Percentiles rank a stretch among this genome's conserved stretches.
phyloP scores from a whole-genome alignment of 92 coral and sea anemone species.

The Phenganax subtilis region DNA sequence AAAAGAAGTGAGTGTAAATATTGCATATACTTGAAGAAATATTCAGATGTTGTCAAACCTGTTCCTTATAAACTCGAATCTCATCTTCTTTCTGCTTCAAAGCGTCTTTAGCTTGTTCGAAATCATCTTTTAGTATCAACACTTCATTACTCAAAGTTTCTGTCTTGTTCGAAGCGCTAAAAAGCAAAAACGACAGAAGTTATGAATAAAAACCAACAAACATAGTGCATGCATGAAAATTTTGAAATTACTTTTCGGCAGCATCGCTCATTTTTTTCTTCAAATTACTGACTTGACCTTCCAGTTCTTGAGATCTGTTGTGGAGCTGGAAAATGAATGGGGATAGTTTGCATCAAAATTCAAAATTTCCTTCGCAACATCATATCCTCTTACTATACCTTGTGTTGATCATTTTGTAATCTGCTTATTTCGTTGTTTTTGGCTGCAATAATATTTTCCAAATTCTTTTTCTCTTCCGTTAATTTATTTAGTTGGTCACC shows the following conservation, averaged over 20 bases:
- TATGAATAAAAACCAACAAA: background rate
- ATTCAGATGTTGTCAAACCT: constrained; percentile 43
- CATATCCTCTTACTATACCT: constrained; percentile 13
- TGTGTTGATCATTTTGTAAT: constrained; percentile 23
- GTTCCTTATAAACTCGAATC: constrained; percentile 53
- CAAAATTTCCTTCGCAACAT: background rate
- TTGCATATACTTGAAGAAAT: too few species aligned
- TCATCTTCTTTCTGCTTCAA: constrained; percentile 61
- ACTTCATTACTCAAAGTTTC: constrained; percentile 50
- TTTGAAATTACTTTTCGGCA: constrained; percentile 17
- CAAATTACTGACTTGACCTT: constrained; percentile 28
- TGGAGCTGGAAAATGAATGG: constrained; percentile 12
- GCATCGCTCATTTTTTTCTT: constrained; percentile 21
- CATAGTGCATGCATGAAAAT: background rate
- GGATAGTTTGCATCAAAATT: background rate
- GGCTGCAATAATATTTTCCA: constrained; percentile 23
- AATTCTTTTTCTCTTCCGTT: constrained; percentile 37
- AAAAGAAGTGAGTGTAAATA: background rate
- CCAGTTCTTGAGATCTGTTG: constrained; percentile 29
- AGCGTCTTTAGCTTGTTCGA: constrained; percentile 37
- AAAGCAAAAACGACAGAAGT: background rate
- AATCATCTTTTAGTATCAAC: constrained; percentile 39
- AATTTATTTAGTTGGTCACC: background rate
- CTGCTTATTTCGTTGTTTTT: constrained; percentile 20
- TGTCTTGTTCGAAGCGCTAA: constrained; percentile 46